Base-by-base conservation (phyloP, 2,888 invertebrate genomes). In the Synanthedon tipuliformis region DNA sequence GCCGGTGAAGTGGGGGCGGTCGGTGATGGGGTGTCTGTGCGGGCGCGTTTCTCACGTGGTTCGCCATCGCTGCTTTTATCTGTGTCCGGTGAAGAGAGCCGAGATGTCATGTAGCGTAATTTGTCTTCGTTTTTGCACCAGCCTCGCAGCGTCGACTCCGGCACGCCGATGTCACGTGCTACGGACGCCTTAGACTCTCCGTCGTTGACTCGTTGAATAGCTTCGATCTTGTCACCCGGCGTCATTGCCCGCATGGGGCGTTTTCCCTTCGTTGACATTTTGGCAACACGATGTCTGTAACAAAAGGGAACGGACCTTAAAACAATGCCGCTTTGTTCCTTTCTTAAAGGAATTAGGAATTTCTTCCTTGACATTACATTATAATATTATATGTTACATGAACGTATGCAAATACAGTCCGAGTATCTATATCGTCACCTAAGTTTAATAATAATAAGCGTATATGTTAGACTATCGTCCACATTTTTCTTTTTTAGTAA, bases 111-210 rank as follows among this genome's bases (percentile, higher is more conserved):
- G 90, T 60, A 92, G 79, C 88, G 83, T 60, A 88, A 77, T 75
- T 95, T 95, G 65, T 93, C 92, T 71, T 94, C 94, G 70, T 94
- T 93, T 77, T 95, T 95, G 81, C 95, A 95, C 95, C 95, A 95
- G 55, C 95, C 95, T 3, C 95, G 89, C 13, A 95, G 85, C 8
- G 95, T 95, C 3, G 94, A 95, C 76, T 95, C 95, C 0, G 95
- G 95, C 15, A 95, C 94, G 41, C 94, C 94, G 69, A 95, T 94
- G 73, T 94, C 94, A 3, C 95, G 89, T 2, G 95, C 95, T 1
- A 95, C 95, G 0, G 94, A 94, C 3, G 95, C 95, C 70, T 95
- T 95, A 54, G 94, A 94, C 75, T 95, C 94, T 52, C 95, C 95
- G 73, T 93, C 92, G 83, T 94, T 94, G 50, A 95, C 94, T 59